phyloP scores from a whole-genome alignment of 2,888 invertebrate genomes.

The Amaurobius ferox region DNA sequence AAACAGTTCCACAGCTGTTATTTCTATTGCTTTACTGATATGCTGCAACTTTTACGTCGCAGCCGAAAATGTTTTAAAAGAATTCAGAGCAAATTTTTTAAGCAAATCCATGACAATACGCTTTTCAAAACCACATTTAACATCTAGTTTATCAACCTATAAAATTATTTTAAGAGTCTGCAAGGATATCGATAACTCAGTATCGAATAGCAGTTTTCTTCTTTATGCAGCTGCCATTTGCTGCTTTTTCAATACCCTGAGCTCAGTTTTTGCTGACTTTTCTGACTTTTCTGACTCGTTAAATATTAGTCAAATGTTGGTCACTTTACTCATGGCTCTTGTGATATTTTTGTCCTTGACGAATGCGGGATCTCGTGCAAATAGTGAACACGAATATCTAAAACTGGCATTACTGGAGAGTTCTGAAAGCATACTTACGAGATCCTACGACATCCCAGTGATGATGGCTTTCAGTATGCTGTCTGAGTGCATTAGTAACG shows the following conservation, averaged over 20 bases:
- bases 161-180: slow-evolving; percentile 15
- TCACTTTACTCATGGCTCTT: slow-evolving; percentile 20
- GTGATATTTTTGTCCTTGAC: slow-evolving; percentile 30
- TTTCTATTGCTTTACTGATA: slow-evolving; percentile 16
- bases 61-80: background rate
- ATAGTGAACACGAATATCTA: slow-evolving; percentile 6
- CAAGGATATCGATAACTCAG: slow-evolving; percentile 10
- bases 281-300: background rate
- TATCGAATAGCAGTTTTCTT: slow-evolving; percentile 12
- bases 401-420: slow-evolving; percentile 15
- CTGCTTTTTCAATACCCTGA: slow-evolving; percentile 34
- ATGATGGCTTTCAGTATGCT: slow-evolving; percentile 13
- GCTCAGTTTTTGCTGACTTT: background rate
- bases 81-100: background rate
- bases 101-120: background rate
- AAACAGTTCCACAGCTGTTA: background rate
- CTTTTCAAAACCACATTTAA: background rate
- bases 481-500: background rate
- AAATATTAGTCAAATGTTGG: background rate
- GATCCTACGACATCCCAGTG: background rate
- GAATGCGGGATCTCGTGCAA: background rate
- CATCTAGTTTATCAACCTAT: slow-evolving; percentile 14
- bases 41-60: slow-evolving; percentile 28
- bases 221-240: slow-evolving; percentile 18
- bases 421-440: background rate